phyloP scores from a whole-genome alignment of 2,797 vertebrate genomes.

The Coregonus suidteri region DNA sequence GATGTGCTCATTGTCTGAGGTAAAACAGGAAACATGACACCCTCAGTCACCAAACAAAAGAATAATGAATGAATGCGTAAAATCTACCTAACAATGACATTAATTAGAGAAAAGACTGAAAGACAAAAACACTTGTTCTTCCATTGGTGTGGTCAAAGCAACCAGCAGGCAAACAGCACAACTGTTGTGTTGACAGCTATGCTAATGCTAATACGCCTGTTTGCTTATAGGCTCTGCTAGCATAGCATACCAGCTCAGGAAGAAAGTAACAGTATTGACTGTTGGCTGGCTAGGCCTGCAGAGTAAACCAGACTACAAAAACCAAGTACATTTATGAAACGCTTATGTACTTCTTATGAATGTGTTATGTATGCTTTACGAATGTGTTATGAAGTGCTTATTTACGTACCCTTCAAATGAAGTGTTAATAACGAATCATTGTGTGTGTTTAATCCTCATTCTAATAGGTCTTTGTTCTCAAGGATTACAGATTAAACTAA shows the following conservation, averaged over 20 bases:
- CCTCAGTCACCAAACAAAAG: conserved; percentile 62
- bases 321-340: neutral
- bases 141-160: conserved; percentile 47
- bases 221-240: conserved; percentile 2
- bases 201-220: conserved; percentile 24
- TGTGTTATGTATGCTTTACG: neutral
- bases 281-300: neutral
- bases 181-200: conserved; percentile 19
- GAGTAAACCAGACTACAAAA: neutral
- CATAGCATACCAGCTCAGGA: neutral
- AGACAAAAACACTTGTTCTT: conserved; percentile 45
- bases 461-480: neutral
- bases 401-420: neutral
- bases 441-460: neutral
- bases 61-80: conserved; percentile 63
- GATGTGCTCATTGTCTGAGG: conserved; percentile 86
- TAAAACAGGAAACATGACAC: conserved; percentile 56
- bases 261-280: conserved; percentile 12
- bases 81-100: conserved; percentile 68
- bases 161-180: conserved; percentile 27
- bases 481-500: neutral
- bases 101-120: conserved; percentile 47
- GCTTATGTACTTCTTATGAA: neutral
- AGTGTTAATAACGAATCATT: neutral
- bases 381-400: neutral